Base-by-base conservation (phyloP, 2,888 invertebrate species). In the Dryococelus australis region DNA sequence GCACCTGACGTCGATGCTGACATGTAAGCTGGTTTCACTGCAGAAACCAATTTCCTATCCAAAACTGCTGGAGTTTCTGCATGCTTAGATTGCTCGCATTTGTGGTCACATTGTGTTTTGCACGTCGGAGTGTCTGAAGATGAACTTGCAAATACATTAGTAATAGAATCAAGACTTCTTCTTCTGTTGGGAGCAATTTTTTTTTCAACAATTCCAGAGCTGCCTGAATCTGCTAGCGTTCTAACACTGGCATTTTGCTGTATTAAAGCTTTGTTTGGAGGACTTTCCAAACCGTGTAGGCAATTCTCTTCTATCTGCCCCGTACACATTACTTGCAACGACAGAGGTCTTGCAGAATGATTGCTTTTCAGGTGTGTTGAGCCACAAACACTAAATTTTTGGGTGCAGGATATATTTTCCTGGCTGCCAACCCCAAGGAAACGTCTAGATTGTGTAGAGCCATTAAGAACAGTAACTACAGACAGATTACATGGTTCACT, bases 401-500 rank as follows among this genome's bases (percentile, higher is more conserved):
- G 65, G 24, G 65, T 16, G n/a, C n/a, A n/a, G 16, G 65, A 65
- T 16, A n/a, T 65, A 43, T 83, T 83, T 83, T 43, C 43, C 43
- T 83, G 83, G 83, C 83, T 43, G 8, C 83, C 83, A 65, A 24
- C n/a, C 65, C 20, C 65, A 65, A 8, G 8, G 24, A 65, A 24
- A 16, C 65, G 16, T 83, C 43, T 83, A 20, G 83, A 83, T 20
- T 83, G 83, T 28, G 83, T 35, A 20, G 83, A 28, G n/a, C n/a
- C n/a, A 20, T 53, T 86, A 26, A 84, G 27, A 79, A 86, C 86
- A 43, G 89, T n/a, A 79, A 89, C 87, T 28, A 90, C 85, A 43
- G 90, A 89, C 28, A 90, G 87, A 85, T 89, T 90, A 53, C 87
- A 88, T 13, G 88, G 87, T 27, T 90, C 90, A 43, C 88, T 89